Conservation (phyloP, 2,888 invertebrate genomes). For the Charanyca ferruginea region DNA sequence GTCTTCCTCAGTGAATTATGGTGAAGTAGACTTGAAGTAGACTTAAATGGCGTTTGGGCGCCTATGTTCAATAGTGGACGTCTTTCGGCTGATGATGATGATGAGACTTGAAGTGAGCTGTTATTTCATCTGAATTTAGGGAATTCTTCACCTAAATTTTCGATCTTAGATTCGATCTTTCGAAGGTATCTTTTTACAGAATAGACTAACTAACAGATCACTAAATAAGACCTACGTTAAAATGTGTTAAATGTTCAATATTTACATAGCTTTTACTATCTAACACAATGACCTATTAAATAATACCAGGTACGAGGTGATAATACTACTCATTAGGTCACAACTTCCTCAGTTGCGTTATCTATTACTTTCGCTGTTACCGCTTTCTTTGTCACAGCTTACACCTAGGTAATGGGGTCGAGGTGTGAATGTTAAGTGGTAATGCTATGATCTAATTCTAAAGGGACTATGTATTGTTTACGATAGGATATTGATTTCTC, state of each 20-base stretch:
- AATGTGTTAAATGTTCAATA: background rate
- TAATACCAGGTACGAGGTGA: slow-evolving; percentile 51
- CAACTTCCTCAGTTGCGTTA: slow-evolving; percentile 73
- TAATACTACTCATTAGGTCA: slow-evolving; percentile 67
- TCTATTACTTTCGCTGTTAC: slow-evolving; percentile 75
- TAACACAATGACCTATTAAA: background rate
- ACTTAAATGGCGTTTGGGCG: too few species aligned
- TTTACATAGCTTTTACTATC: background rate
- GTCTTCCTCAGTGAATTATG: too few species aligned
- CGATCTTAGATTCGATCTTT: too few species aligned
- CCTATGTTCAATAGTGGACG: too few species aligned
- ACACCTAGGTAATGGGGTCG: slow-evolving; percentile 25
- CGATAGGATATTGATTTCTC: too few species aligned
- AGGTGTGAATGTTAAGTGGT: slow-evolving; percentile 51
- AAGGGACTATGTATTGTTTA: background rate
- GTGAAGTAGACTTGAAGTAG: too few species aligned
- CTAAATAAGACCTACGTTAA: background rate
- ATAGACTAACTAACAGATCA: background rate
- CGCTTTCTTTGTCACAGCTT: slow-evolving; percentile 67
- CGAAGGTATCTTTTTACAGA: too few species aligned
- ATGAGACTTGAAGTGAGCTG: too few species aligned
- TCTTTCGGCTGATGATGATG: too few species aligned
- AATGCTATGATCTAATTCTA: slow-evolving; percentile 43
- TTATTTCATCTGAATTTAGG: too few species aligned
- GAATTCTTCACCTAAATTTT: too few species aligned